These are phyloP conservation scores for Nanorana parkeri DNA, from an alignment of 2,113 vertebrate genomes.

Conservation along the genomic window DNA sequence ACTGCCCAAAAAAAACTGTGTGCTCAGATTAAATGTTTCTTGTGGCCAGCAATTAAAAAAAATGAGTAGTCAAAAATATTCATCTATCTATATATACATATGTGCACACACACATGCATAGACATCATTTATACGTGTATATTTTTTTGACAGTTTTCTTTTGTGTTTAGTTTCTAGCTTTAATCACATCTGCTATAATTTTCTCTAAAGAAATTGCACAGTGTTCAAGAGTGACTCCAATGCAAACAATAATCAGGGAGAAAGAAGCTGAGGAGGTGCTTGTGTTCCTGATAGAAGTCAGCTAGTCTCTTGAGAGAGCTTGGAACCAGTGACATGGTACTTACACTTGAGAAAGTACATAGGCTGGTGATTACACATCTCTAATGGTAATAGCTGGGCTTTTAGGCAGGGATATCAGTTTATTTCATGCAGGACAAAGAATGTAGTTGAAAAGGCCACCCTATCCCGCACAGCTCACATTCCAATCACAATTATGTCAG, in stretches of 20 bases:
- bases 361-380: slow-evolving; percentile 35
- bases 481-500: neutral
- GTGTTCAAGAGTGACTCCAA: slow-evolving; percentile 22
- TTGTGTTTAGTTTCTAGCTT: slow-evolving; percentile 15
- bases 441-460: neutral
- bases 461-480: neutral
- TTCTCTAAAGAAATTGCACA: slow-evolving; percentile 9
- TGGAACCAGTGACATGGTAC: slow-evolving; percentile 17
- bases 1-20: too few species aligned
- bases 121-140: too few species aligned
- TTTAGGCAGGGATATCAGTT: neutral
- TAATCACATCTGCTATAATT: slow-evolving; percentile 30
- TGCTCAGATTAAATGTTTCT: too few species aligned
- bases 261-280: slow-evolving; percentile 27
- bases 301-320: slow-evolving; percentile 16
- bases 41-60: too few species aligned
- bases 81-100: too few species aligned
- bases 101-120: too few species aligned
- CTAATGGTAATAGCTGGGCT: slow-evolving; percentile 8
- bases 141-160: neutral
- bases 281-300: slow-evolving; percentile 19
- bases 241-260: slow-evolving; percentile 32
- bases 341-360: slow-evolving; percentile 2
- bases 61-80: too few species aligned
- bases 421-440: neutral